Evolutionary conservation across 92 coral and sea anemone genomes (phyloP).

Genomic region (Actinostola sp.): DNA sequence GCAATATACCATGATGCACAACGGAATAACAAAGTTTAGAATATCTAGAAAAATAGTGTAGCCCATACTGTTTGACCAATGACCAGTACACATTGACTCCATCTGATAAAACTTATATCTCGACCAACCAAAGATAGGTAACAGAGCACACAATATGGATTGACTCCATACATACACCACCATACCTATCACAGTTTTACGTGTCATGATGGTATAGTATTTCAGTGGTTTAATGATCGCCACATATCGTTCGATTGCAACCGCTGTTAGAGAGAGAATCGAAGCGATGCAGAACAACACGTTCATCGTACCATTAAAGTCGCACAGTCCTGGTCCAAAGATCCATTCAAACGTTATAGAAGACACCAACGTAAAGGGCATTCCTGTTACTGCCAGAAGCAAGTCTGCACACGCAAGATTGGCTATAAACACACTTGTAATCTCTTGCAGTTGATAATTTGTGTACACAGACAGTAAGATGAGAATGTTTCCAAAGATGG

Average conservation of each 20-base stretch:
- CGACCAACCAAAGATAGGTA: slow-evolving; percentile 83
- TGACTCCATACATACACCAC: slow-evolving; percentile 72
- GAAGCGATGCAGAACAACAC: slow-evolving; percentile 75
- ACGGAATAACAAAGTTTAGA: slow-evolving; percentile 64
- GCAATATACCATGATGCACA: slow-evolving; percentile 64
- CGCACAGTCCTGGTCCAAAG: slow-evolving; percentile 69
- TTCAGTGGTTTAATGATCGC: slow-evolving; percentile 81
- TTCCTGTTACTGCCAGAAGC: slow-evolving; percentile 71
- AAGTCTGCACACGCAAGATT: slow-evolving; percentile 85
- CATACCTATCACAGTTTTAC: slow-evolving; percentile 45
- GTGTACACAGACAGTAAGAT: slow-evolving; percentile 76
- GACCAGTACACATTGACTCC: slow-evolving; percentile 85
- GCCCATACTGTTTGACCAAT: slow-evolving; percentile 68
- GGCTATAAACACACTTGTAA: slow-evolving; percentile 79
- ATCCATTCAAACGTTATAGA: slow-evolving; percentile 83
- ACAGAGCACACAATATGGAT: slow-evolving; percentile 57
- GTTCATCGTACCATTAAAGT: slow-evolving; percentile 72
- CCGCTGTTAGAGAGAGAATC: slow-evolving; percentile 76
- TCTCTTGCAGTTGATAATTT: slow-evolving; percentile 60
- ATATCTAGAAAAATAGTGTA: slow-evolving; percentile 71
- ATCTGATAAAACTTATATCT: slow-evolving; percentile 62
- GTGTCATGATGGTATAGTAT: slow-evolving; percentile 70
- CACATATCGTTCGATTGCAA: slow-evolving; percentile 76
- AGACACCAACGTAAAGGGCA: slow-evolving; percentile 84
- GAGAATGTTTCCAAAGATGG: slow-evolving; percentile 76